Evolutionary conservation across 2,797 vertebrate species (phyloP).

Genomic region (Typhlichthys subterraneus): DNA sequence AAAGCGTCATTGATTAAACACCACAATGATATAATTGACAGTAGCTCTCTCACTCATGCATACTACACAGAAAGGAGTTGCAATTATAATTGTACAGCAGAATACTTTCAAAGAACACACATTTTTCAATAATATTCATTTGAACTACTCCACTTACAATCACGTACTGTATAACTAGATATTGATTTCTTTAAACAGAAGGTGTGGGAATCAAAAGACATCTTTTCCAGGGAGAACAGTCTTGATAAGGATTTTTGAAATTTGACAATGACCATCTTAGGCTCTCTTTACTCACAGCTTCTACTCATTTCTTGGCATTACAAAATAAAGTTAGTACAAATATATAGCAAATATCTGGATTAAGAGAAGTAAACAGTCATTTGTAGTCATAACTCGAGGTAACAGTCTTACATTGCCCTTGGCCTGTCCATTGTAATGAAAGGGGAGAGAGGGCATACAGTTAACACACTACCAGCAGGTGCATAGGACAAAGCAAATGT

Average conservation of each 20-base stretch:
- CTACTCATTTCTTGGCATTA: conserved; percentile 47
- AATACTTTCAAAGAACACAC: conserved; percentile 64
- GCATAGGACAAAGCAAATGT: conserved; percentile 26
- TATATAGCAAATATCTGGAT: conserved; percentile 67
- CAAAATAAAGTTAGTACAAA: conserved; percentile 73
- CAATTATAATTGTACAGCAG: conserved; percentile 57
- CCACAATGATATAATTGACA: conserved; percentile 46
- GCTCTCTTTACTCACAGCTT: conserved; percentile 27
- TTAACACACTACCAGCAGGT: conserved; percentile 42
- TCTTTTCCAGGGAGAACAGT: conserved; percentile 43
- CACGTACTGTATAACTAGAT: conserved; percentile 58
- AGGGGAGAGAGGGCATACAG: conserved; percentile 42
- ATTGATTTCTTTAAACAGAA: conserved; percentile 36
- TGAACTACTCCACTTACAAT: conserved; percentile 56
- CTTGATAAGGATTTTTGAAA: conserved; percentile 29
- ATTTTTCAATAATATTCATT: conserved; percentile 56
- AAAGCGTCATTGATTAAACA: conserved; percentile 60
- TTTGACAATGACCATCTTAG: conserved; percentile 32
- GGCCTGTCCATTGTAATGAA: conserved; percentile 48
- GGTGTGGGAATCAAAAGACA: conserved; percentile 43
- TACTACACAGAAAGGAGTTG: conserved; percentile 64
- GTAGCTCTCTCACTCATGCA: conserved; percentile 61
- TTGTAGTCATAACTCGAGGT: conserved; percentile 69
- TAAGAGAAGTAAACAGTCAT: conserved; percentile 68
- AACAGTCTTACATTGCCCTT: conserved; percentile 76